Evolutionary conservation across 2,888 invertebrate species (phyloP).

Genomic region (Pyrrhia umbra): DNA sequence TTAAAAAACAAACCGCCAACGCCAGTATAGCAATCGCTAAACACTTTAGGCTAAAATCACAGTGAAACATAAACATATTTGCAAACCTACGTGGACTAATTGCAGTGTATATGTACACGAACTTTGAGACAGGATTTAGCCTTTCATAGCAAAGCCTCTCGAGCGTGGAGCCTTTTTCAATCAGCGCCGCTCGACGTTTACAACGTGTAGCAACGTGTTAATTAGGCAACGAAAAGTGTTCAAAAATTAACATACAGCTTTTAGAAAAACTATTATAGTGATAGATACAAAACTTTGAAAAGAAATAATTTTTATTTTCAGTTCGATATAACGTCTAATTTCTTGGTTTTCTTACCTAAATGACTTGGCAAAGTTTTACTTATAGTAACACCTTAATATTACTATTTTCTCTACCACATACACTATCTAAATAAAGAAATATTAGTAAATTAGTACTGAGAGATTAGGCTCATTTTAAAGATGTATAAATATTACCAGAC

Average conservation of each 20-base stretch:
- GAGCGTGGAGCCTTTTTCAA: conserved; percentile 34
- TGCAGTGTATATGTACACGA: neutral
- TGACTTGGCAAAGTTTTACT: too few species aligned
- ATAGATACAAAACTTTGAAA: conserved; percentile 7
- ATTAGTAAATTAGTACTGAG: too few species aligned
- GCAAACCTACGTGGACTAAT: neutral
- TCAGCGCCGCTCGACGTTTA: conserved; percentile 21
- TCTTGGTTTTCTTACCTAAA: too few species aligned
- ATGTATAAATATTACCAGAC: too few species aligned
- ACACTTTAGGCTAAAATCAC: neutral
- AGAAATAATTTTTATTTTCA: neutral
- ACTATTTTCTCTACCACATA: too few species aligned
- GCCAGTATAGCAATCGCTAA: neutral
- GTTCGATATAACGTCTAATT: neutral
- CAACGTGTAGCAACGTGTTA: conserved; percentile 24
- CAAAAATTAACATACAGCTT: conserved; percentile 21
- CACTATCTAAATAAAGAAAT: too few species aligned
- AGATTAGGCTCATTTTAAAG: too few species aligned
- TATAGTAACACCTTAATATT: too few species aligned
- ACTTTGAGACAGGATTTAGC: conserved; percentile 2
- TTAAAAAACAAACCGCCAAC: too few species aligned
- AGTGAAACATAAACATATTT: neutral
- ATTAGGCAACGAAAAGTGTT: conserved; percentile 19
- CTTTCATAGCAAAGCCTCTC: conserved; percentile 15
- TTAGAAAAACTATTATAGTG: neutral